Evolutionary conservation across 2,113 vertebrate species (phyloP).

Genomic region (Oxygymnocypris stewartii): DNA sequence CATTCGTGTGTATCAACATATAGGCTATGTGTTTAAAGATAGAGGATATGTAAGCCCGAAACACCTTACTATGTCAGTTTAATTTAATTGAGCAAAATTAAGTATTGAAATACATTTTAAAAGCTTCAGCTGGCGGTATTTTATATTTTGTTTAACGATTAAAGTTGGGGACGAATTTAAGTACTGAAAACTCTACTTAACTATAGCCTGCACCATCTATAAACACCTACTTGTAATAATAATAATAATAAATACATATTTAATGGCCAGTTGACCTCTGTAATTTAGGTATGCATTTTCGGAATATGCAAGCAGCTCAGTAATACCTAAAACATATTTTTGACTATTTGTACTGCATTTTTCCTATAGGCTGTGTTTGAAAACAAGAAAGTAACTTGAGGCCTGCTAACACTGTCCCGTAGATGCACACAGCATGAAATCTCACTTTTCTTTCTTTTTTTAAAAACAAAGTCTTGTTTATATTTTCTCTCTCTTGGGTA

Average conservation of each 20-base stretch:
- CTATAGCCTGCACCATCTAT: not conserved
- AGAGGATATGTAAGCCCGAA: not conserved
- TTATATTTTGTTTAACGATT: not conserved
- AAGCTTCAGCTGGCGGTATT: too few relatives aligned
- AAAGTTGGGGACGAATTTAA: not conserved
- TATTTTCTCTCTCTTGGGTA: not conserved
- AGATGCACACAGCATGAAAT: not conserved
- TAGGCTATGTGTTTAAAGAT: not conserved
- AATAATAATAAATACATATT: not conserved
- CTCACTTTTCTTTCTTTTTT: not conserved
- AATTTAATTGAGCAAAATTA: not conserved
- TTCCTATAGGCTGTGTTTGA: not conserved
- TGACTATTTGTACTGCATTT: not conserved
- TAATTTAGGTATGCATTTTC: not conserved
- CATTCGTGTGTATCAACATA: not conserved
- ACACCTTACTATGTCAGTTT: not conserved
- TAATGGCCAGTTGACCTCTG: not conserved
- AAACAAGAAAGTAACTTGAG: not conserved
- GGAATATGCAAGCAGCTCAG: not conserved
- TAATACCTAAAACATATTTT: not conserved
- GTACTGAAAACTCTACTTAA: not conserved
- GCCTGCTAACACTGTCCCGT: not conserved
- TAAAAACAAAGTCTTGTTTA: not conserved
- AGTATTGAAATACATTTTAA: not conserved
- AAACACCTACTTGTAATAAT: not conserved